Percentiles rank a stretch among this genome's conserved stretches.
These are phyloP conservation scores for Anneissia japonica DNA, from an alignment of 35 echinoderm and acorn worm genomes.

Conservation along the genomic window DNA sequence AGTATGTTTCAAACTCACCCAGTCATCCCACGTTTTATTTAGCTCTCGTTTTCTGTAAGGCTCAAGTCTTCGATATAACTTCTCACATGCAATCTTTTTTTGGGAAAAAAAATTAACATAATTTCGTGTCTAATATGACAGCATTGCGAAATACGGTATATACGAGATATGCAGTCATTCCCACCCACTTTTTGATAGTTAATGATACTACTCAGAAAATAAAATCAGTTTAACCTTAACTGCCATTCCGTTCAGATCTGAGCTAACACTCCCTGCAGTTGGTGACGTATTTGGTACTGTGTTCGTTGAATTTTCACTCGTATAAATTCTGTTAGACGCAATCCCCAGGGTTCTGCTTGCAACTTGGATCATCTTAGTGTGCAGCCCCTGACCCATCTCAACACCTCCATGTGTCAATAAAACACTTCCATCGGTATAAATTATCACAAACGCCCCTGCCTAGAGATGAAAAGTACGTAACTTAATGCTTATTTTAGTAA, in stretches of 20 bases:
- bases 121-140: too few relatives aligned
- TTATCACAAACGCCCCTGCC: constrained; percentile 37
- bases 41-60: constrained; percentile 8
- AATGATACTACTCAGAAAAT: too few relatives aligned
- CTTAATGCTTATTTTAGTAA: neutral
- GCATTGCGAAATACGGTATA: too few relatives aligned
- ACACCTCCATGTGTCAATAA: constrained; percentile 35
- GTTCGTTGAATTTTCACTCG: neutral
- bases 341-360: neutral
- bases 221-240: constrained; percentile 32
- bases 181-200: too few relatives aligned
- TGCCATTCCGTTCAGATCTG: constrained; percentile 39
- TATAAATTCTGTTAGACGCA: neutral
- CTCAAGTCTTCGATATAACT: constrained; percentile 20
- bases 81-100: constrained; percentile 37
- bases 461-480: neutral
- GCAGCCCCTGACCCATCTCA: constrained; percentile 55
- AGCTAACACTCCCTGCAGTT: constrained; percentile 9
- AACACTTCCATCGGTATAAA: constrained; percentile 41
- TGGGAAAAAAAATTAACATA: too few relatives aligned
- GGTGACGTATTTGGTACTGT: constrained; percentile 11
- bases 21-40: constrained; percentile 45
- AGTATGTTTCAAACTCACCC: too few relatives aligned
- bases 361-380: constrained; percentile 49
- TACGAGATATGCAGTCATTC: too few relatives aligned